Percentiles rank a stretch among this genome's conserved stretches.
These are phyloP conservation scores for Pachliopta kotzebuea DNA, from an alignment of 2,888 invertebrate species.

Conservation along the genomic window DNA sequence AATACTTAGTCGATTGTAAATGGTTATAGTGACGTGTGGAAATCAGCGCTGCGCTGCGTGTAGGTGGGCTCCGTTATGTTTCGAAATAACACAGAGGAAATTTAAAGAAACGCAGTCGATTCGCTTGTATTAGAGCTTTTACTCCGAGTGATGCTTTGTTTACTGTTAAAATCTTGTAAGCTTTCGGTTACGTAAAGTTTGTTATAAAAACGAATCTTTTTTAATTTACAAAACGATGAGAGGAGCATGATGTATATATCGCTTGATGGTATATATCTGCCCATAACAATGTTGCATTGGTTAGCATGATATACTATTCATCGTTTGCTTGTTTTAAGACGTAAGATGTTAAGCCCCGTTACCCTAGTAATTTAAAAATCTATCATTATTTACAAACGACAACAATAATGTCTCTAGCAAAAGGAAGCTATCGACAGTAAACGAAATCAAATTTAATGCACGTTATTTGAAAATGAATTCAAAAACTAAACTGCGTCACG, in stretches of 20 bases:
- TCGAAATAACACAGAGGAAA: slow-evolving; percentile 19
- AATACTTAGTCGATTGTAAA: slow-evolving; percentile 33
- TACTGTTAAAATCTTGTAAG: neutral
- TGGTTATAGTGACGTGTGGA: slow-evolving; percentile 36
- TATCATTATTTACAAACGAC: too few relatives aligned
- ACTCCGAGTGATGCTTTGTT: slow-evolving; percentile 3
- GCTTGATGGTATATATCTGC: neutral
- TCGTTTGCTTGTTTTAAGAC: neutral
- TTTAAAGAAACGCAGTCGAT: slow-evolving; percentile 11
- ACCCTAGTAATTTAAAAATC: too few relatives aligned
- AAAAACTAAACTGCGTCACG: too few relatives aligned
- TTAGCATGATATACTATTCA: neutral
- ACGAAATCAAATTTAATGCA: too few relatives aligned
- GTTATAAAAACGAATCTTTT: neutral
- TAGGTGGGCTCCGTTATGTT: slow-evolving; percentile 18
- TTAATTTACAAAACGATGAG: neutral
- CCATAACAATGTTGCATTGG: neutral
- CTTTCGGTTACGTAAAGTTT: neutral
- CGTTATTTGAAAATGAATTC: too few relatives aligned
- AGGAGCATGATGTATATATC: too few relatives aligned
- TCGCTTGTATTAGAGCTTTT: slow-evolving; percentile 16
- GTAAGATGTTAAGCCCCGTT: neutral
- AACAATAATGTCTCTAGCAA: too few relatives aligned
- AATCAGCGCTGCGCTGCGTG: slow-evolving; percentile 10
- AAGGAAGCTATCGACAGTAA: too few relatives aligned